Evolutionary conservation across 2,888 invertebrate species (phyloP), one percentile per base, ranked within the genome.

Genomic region (Drosophila siamana): DNA sequence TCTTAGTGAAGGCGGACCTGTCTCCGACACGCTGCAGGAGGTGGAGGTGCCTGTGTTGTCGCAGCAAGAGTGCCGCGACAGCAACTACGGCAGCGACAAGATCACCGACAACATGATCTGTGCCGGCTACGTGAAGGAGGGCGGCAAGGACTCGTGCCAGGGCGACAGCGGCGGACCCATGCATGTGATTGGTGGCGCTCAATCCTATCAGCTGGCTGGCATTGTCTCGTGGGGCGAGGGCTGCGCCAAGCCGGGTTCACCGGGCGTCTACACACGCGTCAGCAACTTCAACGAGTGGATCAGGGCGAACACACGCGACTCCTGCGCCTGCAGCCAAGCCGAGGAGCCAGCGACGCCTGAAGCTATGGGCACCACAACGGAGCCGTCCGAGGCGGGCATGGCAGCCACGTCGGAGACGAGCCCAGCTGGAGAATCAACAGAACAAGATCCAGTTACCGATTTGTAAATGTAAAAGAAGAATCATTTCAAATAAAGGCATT

Each of bases 251-350:
- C 94, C 95, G 0, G 94, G 95, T 76, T 94, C 94, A 69, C 97
- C 97, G 0, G 97, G 97, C 1, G 97, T 97, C 3, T 97, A 97
- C 90, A 94, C 95, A 0, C 93, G 97, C 40, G 96, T 96, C n/a
- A 96, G 96, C 91, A 94, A 96, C 66, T 97, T 95, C 48, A 86
- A 85, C 47, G 78, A 94, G 0, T 96, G 96, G 96, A 94, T 96
- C 43, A 92, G 92, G 71, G 93, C 93, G 48, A 95, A 95, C 88
- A 95, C 95, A 0, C 91, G 90, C 36, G 95, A 95, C 73, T 94
- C 94, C 0, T 96, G 96, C 89, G 94, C 94, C 86, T 96, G 96
- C 91, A 90, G 68, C 9, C 76, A 73, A 41, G 28, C 71, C 2
- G 75, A 66, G 26, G 72, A 79, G 41, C 46, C 78, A 0, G 0